Evolutionary conservation across 2,888 invertebrate genomes (phyloP).

Genomic region (Chrysopilus asiliformis): DNA sequence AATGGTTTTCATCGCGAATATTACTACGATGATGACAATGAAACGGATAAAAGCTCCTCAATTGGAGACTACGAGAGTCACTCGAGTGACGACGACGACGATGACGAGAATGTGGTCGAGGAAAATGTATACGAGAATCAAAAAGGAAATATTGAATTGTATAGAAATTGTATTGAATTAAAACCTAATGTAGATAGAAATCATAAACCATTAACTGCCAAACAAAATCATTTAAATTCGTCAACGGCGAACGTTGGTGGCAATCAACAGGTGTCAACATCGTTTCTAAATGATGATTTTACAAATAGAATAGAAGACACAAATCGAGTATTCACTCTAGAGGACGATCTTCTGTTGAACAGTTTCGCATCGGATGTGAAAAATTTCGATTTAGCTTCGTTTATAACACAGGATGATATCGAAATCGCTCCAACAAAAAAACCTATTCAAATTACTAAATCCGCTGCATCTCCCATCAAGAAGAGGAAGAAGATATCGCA

Average conservation of each 20-base stretch:
- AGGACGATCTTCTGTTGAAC: not conserved
- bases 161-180: too few relatives aligned
- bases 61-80: conserved; percentile 35
- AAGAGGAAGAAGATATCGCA: not conserved
- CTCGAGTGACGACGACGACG: conserved; percentile 25
- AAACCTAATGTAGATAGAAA: too few relatives aligned
- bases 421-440: too few relatives aligned
- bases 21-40: not conserved
- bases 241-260: not conserved
- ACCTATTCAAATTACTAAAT: too few relatives aligned
- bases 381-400: conserved; percentile 32
- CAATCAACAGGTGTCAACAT: too few relatives aligned
- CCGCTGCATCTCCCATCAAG: too few relatives aligned
- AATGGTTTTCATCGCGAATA: conserved; percentile 17
- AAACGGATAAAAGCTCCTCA: conserved; percentile 27
- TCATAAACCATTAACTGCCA: too few relatives aligned
- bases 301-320: not conserved
- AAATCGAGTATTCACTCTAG: not conserved
- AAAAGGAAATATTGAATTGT: not conserved
- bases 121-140: too few relatives aligned
- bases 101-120: too few relatives aligned
- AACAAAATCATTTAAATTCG: not conserved
- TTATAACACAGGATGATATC: conserved; percentile 32
- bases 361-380: conserved; percentile 23
- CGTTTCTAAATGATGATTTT: not conserved